These are phyloP conservation scores for Melanogrammus aeglefinus DNA, from an alignment of 2,797 vertebrate species.

Conservation along the genomic window DNA sequence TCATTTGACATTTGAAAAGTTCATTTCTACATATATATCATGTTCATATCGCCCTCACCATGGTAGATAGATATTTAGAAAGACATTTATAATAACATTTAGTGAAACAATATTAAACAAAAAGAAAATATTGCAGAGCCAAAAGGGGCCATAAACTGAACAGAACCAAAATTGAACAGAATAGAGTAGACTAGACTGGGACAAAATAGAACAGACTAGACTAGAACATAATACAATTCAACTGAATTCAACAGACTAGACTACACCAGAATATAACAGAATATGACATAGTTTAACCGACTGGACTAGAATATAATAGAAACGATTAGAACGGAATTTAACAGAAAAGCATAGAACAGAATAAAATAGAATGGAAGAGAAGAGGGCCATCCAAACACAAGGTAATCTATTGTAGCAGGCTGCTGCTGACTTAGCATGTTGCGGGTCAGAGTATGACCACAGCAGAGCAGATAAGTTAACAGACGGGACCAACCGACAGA, in stretches of 20 bases:
- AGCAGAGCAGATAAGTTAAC: neutral
- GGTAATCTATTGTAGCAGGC: neutral
- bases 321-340: neutral
- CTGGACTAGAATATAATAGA: neutral
- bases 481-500: neutral
- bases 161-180: neutral
- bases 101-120: neutral
- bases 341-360: too few species aligned
- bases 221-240: neutral
- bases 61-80: neutral
- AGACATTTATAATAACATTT: neutral
- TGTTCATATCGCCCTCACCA: neutral
- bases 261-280: neutral
- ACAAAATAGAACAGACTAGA: neutral
- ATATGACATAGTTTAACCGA: neutral
- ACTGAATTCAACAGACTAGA: neutral
- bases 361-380: too few species aligned
- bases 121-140: neutral
- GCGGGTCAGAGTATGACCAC: neutral
- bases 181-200: neutral
- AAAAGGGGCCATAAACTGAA: neutral
- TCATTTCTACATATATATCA: neutral
- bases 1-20: neutral
- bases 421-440: too few species aligned
- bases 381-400: too few species aligned